phyloP scores from a whole-genome alignment of 2,888 invertebrate species.

The Coelogynopora nodosa region DNA sequence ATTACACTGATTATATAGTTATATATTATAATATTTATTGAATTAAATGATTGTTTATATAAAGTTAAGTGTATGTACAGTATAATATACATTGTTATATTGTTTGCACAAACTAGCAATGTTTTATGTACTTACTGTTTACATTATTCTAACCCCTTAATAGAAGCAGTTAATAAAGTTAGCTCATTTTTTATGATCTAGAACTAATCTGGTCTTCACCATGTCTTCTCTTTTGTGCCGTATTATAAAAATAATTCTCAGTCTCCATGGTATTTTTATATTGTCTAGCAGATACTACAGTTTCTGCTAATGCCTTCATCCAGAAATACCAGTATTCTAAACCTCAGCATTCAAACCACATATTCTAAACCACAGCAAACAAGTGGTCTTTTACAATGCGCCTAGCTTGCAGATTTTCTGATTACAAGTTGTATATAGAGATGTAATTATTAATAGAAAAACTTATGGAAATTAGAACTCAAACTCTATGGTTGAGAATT shows the following conservation, averaged over 20 bases:
- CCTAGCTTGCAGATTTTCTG: background rate
- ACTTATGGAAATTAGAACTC: too few species aligned
- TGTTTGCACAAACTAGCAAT: background rate
- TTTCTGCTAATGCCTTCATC: background rate
- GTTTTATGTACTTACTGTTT: background rate
- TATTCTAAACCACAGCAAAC: background rate
- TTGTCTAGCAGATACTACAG: too few species aligned
- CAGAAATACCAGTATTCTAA: background rate
- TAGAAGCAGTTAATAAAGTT: too few species aligned
- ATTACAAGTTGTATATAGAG: background rate
- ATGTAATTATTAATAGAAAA: too few species aligned
- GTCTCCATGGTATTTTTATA: background rate
- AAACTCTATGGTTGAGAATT: too few species aligned
- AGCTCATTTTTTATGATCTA: too few species aligned
- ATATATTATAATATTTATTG: too few species aligned
- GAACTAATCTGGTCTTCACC: background rate
- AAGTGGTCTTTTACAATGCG: background rate
- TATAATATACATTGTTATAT: too few species aligned
- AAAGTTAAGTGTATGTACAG: too few species aligned
- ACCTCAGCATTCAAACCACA: too few species aligned
- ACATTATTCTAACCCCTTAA: background rate
- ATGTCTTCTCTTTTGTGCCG: background rate
- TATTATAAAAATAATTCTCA: background rate
- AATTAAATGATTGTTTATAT: too few species aligned
- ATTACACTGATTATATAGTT: too few species aligned